Percentiles rank a stretch among this genome's conserved stretches.
phyloP scores from a whole-genome alignment of 2,888 invertebrate genomes.

The Bugulina stolonifera region DNA sequence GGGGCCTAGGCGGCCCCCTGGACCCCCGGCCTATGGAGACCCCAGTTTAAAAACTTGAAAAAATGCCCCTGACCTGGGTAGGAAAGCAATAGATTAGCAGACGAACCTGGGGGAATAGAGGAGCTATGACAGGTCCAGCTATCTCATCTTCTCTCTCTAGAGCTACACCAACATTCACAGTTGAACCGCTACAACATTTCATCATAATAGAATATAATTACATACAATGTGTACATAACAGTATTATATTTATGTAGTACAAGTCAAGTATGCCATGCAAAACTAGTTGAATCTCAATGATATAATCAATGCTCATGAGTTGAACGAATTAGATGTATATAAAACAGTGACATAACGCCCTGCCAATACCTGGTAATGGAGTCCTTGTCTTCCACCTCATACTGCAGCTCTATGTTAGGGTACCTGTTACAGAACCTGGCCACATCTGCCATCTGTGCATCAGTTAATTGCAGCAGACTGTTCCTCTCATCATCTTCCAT shows the following conservation, averaged over 20 bases:
- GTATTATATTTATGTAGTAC: too few species aligned
- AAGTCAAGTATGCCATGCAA: too few species aligned
- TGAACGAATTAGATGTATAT: too few species aligned
- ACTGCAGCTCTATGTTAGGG: constrained; percentile 92
- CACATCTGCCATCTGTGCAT: constrained; percentile 91
- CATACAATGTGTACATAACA: too few species aligned
- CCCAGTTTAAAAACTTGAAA: not conserved
- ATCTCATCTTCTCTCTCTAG: constrained; percentile 95
- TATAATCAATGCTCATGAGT: too few species aligned
- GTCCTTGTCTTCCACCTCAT: constrained; percentile 79
- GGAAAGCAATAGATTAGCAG: not conserved
- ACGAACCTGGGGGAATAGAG: constrained; percentile 86
- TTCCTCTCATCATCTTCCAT: constrained; percentile 80
- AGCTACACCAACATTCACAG: constrained; percentile 79
- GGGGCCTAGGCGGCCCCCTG: too few species aligned
- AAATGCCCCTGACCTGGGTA: not conserved
- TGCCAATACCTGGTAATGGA: constrained; percentile 61
- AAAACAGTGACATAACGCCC: too few species aligned
- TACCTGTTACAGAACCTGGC: constrained; percentile 97
- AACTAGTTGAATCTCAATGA: too few species aligned
- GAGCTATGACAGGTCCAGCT: constrained; percentile 92
- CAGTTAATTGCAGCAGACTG: constrained; percentile 63
- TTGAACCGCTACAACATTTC: constrained; percentile 42
- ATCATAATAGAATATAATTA: too few species aligned
- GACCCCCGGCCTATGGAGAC: not conserved